Evolutionary conservation across 2,113 vertebrate species (phyloP).

Genomic region (Eleginops maclovinus): DNA sequence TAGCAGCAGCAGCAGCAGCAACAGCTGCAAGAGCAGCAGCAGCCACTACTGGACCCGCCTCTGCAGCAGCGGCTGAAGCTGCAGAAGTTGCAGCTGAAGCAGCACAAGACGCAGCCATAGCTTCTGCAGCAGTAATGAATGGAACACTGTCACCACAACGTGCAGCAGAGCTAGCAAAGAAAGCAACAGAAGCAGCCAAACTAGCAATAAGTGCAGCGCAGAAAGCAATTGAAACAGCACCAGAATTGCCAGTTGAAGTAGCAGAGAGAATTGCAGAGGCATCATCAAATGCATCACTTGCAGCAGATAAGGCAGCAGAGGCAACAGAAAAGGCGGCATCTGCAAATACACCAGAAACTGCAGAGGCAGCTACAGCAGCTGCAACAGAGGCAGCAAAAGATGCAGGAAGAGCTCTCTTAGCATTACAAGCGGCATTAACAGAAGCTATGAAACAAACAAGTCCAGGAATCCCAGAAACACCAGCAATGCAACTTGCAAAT

Average conservation of each 20-base stretch:
- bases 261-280: neutral
- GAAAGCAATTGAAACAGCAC: neutral
- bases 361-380: neutral
- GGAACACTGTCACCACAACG: fast-evolving
- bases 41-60: neutral
- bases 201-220: neutral
- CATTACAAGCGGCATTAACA: neutral
- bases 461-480: neutral
- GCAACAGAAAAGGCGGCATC: neutral
- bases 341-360: neutral
- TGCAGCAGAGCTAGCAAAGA: neutral
- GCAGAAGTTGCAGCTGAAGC: neutral
- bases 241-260: neutral
- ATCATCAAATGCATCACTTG: neutral
- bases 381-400: neutral
- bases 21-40: neutral
- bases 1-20: neutral
- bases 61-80: neutral
- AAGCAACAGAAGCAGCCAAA: neutral
- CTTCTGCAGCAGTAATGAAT: neutral
- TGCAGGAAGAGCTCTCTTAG: neutral
- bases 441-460: neutral
- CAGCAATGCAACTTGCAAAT: neutral
- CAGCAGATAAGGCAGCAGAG: slow-evolving; percentile 1
- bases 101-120: neutral